phyloP scores from a whole-genome alignment of 2,113 vertebrate genomes.

The Setophaga coronata region DNA sequence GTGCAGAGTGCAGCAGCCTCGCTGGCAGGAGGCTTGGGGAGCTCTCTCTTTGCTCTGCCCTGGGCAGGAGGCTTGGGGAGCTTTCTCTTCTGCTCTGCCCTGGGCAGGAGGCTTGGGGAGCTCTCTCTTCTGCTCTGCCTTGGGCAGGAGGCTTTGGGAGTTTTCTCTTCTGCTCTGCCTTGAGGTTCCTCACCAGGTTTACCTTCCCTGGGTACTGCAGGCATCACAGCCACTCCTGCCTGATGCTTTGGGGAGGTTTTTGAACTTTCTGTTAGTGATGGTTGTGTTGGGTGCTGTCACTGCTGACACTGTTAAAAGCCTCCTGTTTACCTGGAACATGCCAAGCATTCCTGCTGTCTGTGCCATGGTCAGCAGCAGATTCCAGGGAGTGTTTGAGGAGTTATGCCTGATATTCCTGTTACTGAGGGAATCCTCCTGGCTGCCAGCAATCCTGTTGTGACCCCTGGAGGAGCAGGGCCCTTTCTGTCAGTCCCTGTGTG shows the following conservation, averaged over 20 bases:
- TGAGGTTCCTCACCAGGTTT: neutral
- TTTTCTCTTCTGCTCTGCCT: neutral
- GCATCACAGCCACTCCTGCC: neutral
- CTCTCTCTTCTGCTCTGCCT: neutral
- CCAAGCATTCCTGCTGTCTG: neutral
- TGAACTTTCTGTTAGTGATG: rapidly evolving
- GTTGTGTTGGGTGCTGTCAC: neutral
- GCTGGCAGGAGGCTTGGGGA: neutral
- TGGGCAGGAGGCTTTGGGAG: too few relatives aligned
- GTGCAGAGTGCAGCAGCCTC: neutral
- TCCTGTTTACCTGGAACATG: neutral
- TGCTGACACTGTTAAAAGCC: neutral
- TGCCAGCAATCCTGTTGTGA: neutral
- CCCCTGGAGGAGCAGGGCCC: neutral
- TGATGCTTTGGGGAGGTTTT: neutral
- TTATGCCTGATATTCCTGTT: rapidly evolving
- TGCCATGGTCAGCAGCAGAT: neutral
- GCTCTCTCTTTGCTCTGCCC: neutral
- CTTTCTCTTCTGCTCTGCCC: neutral
- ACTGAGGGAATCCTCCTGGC: neutral
- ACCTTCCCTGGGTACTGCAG: neutral
- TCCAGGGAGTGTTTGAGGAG: neutral
- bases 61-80: too few relatives aligned
- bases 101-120: too few relatives aligned
- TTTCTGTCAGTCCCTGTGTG: neutral